These are phyloP conservation scores for Micrasema minimum DNA, from an alignment of 1,140 invertebrate genomes.

Conservation along the genomic window DNA sequence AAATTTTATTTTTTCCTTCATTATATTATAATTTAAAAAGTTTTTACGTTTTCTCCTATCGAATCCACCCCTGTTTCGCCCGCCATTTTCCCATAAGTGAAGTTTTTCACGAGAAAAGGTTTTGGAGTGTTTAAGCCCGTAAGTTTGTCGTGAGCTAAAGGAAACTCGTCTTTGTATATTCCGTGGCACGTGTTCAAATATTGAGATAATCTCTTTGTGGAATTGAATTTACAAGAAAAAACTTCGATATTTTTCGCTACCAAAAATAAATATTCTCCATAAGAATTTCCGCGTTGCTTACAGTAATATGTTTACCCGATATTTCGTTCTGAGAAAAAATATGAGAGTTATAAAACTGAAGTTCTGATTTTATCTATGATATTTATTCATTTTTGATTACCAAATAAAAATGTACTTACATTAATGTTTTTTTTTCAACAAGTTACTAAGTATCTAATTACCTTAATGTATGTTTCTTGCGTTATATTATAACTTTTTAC, in stretches of 20 bases:
- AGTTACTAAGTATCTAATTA: too few relatives aligned
- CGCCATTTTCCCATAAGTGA: constrained; percentile 42
- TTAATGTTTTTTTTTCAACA: too few relatives aligned
- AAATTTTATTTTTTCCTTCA: too few relatives aligned
- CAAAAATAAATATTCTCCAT: constrained; percentile 19
- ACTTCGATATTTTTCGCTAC: constrained; percentile 1
- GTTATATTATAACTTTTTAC: too few relatives aligned
- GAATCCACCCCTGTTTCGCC: constrained; percentile 1
- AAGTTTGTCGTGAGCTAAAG: constrained; percentile 37
- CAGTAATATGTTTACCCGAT: constrained; percentile 1
- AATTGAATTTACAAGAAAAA: constrained; percentile 27
- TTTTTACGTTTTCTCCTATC: too few relatives aligned
- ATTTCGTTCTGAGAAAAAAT: background rate
- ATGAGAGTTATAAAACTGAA: too few relatives aligned
- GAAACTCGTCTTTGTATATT: constrained; percentile 22
- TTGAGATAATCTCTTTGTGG: constrained; percentile 36
- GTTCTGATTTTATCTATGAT: too few relatives aligned
- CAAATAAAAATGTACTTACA: too few relatives aligned
- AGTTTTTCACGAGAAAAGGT: constrained; percentile 37
- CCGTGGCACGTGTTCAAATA: constrained; percentile 38
- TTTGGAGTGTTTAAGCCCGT: constrained; percentile 34
- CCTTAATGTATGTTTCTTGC: too few relatives aligned
- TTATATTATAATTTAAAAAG: too few relatives aligned
- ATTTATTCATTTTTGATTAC: too few relatives aligned
- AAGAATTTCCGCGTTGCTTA: background rate